Base-by-base conservation (phyloP, 1,140 invertebrate genomes). In the Bombus haemorrhoidalis region DNA sequence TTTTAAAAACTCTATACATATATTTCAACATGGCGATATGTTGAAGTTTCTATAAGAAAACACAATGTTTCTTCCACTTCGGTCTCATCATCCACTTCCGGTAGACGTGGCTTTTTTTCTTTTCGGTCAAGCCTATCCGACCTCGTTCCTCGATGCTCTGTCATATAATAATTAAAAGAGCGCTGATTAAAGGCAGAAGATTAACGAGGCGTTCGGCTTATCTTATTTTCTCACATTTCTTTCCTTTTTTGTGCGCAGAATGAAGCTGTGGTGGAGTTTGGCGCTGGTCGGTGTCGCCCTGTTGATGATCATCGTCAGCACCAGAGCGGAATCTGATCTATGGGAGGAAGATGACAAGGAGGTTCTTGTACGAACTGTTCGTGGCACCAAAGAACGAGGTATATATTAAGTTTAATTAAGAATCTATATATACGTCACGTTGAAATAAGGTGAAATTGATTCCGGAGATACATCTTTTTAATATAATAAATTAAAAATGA, bases 351-450 rank as follows among this genome's bases (percentile, higher is more conserved):
- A 97, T 87, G 97, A 97, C 90, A 97, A 97, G 92, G 97, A 98
- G 93, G 96, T 97, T 41, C 96, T 97, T 86, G 97, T 98, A 89
- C 96, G 97, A 86, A 97, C 96, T 89, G 96, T 97, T 93, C 96
- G 97, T 71, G 97, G 97, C 68, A 97, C 97, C 93, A 97, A 97
- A 94, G 97, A 96, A 94, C 96, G 96, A 95, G 96, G 96, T 95
- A 95, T 39, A 96, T 95, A 95, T 41, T 72, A 43, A 76, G 8
- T 57, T 83, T 83, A 83, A 86, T 86, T 86, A 76, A 59, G 8
- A 10, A 37, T 68, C 34, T 37, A 37, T 71, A 34, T 39, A 39
- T 3, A 41, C 28, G 13, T n/a, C 1, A n/a, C 13, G 28, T 43
- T 41, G 13, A 41, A 72, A n/a, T 72, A n/a, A 41, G 28, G 13